A percentile compares a stretch with the other conserved stretches of the same genome.
phyloP scores from a whole-genome alignment of 1,140 invertebrate species.

The Odontomachus brunneus region DNA sequence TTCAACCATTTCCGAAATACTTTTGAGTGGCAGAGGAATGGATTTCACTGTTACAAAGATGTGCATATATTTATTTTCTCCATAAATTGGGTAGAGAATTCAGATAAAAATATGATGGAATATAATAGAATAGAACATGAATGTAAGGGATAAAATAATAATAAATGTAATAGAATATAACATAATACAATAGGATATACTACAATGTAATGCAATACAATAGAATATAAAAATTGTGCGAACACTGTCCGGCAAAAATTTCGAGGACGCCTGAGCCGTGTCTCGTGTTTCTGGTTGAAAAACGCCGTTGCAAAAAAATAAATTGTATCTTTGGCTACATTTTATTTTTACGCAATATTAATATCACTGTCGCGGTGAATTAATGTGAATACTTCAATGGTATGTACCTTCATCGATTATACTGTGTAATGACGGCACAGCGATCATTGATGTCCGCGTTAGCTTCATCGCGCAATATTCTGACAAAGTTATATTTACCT shows the following conservation, averaged over 20 bases:
- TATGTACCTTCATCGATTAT: constrained; percentile 7
- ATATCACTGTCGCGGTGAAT: neutral
- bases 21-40: neutral
- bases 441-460: constrained; percentile 2
- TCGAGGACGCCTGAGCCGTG: neutral
- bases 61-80: no score
- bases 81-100: no score
- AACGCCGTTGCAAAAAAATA: neutral
- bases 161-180: no score
- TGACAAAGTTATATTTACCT: constrained; percentile 28
- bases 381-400: neutral
- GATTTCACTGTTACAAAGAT: no score
- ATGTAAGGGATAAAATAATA: no score
- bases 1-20: neutral
- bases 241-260: neutral
- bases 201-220: no score
- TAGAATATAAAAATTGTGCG: no score
- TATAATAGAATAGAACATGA: no score
- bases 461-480: constrained; percentile 19
- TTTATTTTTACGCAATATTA: constrained; percentile 34
- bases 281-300: neutral
- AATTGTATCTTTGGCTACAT: neutral
- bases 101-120: no score
- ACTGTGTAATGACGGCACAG: neutral
- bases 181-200: no score